A percentile compares a stretch with the other conserved stretches of the same genome.
Conservation (phyloP, 37 sponge, comb jelly and placozoan genomes). For the Haliclona indistincta region DNA sequence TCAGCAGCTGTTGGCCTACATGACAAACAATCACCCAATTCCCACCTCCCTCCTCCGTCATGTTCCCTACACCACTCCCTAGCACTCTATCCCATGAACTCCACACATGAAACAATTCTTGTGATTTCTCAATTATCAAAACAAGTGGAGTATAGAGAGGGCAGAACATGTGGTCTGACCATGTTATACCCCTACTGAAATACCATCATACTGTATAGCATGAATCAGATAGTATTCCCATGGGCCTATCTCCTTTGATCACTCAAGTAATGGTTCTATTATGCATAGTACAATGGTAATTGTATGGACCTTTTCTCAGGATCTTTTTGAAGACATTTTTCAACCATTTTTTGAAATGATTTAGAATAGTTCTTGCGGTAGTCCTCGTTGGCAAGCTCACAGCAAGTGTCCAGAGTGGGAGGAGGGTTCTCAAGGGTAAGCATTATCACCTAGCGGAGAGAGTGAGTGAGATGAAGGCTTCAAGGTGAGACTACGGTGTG, state of each 20-base stretch:
- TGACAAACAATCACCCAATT: neutral
- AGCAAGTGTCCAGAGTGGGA: conserved; percentile 92
- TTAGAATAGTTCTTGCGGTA: conserved; percentile 87
- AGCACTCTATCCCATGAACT: neutral
- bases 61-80: too few relatives aligned
- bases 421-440: conserved; percentile 94
- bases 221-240: too few relatives aligned
- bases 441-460: conserved; percentile 78
- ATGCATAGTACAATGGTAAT: too few relatives aligned
- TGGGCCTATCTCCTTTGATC: too few relatives aligned
- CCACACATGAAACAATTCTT: neutral
- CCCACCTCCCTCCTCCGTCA: too few relatives aligned
- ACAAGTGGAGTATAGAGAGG: too few relatives aligned
- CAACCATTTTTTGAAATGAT: conserved; percentile 91
- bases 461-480: conserved; percentile 32
- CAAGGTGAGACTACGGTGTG: neutral
- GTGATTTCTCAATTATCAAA: too few relatives aligned
- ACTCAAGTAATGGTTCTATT: too few relatives aligned
- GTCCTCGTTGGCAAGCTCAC: conserved; percentile 80
- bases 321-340: conserved; percentile 85
- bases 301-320: conserved; percentile 75
- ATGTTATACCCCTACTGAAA: too few relatives aligned
- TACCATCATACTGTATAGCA: too few relatives aligned
- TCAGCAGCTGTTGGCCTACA: conserved; percentile 82
- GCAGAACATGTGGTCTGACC: too few relatives aligned